Evolutionary conservation across 2,113 vertebrate genomes (phyloP), one percentile per base, ranked within the genome.

Genomic region (Charadrius vociferus): DNA sequence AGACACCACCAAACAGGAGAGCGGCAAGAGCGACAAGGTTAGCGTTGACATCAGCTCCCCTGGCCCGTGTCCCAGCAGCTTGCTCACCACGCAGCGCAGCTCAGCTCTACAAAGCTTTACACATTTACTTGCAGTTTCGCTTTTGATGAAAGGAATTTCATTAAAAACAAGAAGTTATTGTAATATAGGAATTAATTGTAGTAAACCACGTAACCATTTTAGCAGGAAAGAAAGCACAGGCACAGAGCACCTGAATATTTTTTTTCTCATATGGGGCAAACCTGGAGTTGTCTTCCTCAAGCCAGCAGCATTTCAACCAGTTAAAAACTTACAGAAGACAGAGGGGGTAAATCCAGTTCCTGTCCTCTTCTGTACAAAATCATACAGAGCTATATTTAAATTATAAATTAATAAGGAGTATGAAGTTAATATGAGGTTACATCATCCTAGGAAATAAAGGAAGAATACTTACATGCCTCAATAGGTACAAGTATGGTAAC

Each of bases 41-140:
- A 53, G 53, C 0, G 0, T 14, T 22, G 80, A 34, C 43, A 53
- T 59, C 62, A 18, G 36, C 50, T 59, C 19, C 37, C 15, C 34
- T 47, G 72, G 72, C 82, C 34, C 30, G 14, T 5, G 32, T 34
- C 81, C 66, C 72, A 67, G 39, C 1, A 1, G 17, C 52, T 78
- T 6, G 36, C 10, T 53, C 70, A 65, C 37, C 50, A 23, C 2
- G 1, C 43, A 26, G 12, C 0, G 0, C 49, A 43, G n/a, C 72
- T 83, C 56, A 74, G 62, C 24, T 32, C 50, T 26, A 26, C 47
- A 21, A 55, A 66, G 58, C 52, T 49, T 49, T 41, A 45, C 10
- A 6, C 5, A 0, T 43, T n/a, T 23, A 56, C 10, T 41, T n/a
- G 10, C 26, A 29, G 61, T 94, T 96, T 93, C 0, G 0, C 53